Conservation (phyloP, 1,140 invertebrate genomes). For the Pararge aegeria region DNA sequence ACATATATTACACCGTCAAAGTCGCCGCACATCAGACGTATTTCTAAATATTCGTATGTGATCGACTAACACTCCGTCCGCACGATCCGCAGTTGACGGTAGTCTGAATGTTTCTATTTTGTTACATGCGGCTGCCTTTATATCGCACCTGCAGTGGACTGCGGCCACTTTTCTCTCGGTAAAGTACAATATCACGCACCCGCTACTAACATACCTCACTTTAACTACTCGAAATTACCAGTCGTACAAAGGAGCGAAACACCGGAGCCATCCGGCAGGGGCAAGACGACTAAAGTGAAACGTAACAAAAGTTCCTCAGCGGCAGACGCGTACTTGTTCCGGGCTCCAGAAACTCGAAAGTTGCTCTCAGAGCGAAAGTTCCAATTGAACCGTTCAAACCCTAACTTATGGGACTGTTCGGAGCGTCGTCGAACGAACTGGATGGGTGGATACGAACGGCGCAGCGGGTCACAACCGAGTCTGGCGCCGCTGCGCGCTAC, state of each 20-base stretch:
- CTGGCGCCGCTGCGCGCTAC: constrained; percentile 44
- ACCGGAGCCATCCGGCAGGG: constrained; percentile 50
- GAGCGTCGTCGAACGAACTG: constrained; percentile 44
- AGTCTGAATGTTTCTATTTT: constrained; percentile 77
- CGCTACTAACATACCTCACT: constrained; percentile 77
- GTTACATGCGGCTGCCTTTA: constrained; percentile 80
- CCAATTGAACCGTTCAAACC: constrained; percentile 73
- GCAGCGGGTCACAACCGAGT: constrained; percentile 65
- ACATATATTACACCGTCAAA: constrained; percentile 8
- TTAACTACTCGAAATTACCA: constrained; percentile 61
- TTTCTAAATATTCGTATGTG: constrained; percentile 7
- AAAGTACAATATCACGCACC: constrained; percentile 84
- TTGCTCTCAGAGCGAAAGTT: constrained; percentile 65
- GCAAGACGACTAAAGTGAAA: constrained; percentile 67
- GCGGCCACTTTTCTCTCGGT: constrained; percentile 81
- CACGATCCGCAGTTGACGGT: constrained; percentile 13
- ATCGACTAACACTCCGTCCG: constrained; percentile 19
- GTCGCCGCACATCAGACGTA: neutral
- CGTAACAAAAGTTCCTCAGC: constrained; percentile 76
- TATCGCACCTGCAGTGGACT: constrained; percentile 82
- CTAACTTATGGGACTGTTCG: constrained; percentile 64
- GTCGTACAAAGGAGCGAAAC: constrained; percentile 52
- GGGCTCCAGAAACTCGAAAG: constrained; percentile 57
- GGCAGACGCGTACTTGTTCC: constrained; percentile 63
- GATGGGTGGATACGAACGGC: constrained; percentile 38